Base-by-base conservation (phyloP, 2,113 vertebrate species). In the Mastomys natalensis region DNA sequence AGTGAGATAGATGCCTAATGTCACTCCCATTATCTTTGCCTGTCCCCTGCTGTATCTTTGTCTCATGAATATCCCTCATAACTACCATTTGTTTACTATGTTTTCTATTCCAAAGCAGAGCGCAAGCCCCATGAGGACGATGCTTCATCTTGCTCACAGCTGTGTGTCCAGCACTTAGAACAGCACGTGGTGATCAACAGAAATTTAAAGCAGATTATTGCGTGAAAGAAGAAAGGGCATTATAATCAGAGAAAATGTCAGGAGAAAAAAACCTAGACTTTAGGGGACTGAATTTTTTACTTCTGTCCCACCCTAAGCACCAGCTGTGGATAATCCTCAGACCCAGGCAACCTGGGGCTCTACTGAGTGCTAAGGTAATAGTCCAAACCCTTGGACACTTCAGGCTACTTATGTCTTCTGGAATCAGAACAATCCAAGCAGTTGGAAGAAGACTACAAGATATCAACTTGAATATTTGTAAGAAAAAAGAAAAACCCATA, bases 371-470 rank as follows among this genome's bases (percentile, higher is more conserved):
- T 53, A 94, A 4, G n/a, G 68, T 80, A 29, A 80, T 55, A 0
- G 0, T 55, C 62, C 88, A 82, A 81, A 43, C 48, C 81, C 29
- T 21, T 19, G 64, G 3, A 34, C 93, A 90, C 90, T 64, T 87
- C 82, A n/a, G 92, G 66, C 60, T 62, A 22, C 22, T 87, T 73
- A 40, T 55, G 85, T 58, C 76, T 95, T 85, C 93, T 58, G 87
- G 74, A 86, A 60, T 29, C 90, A 95, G 68, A 66, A 53, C 0
- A 1, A 4, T 43, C 86, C 13, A 90, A 81, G 48, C 66, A 97
- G 97, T 89, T 94, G 85, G 93, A 93, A 72, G 72, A 94, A 91
- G n/a, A 60, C 24, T 40, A 34, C 13, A 66, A 72, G 87, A 94
- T 84, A 24, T 60, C 37, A 90, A 89, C 87, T 72, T 70, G 1